A percentile compares a stretch with the other conserved stretches of the same genome.
These are phyloP conservation scores for Plestiodon gilberti DNA, from an alignment of 2,113 vertebrate genomes.

Conservation along the genomic window DNA sequence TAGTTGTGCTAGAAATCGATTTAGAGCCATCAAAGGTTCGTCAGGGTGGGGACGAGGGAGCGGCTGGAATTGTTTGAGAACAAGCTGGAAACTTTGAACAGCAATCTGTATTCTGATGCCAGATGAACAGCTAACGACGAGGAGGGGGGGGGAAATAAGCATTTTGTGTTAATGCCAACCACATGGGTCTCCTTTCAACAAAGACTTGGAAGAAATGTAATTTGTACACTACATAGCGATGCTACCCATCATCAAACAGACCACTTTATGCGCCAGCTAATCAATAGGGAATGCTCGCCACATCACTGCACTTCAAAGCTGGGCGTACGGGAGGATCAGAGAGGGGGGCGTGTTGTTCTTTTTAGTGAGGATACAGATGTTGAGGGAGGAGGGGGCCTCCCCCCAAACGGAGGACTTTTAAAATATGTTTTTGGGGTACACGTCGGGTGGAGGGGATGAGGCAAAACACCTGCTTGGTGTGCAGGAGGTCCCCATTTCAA, in stretches of 20 bases:
- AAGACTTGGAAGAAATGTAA: constrained; percentile 32
- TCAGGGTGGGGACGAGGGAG: too few relatives aligned
- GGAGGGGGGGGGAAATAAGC: not conserved
- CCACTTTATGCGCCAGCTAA: constrained; percentile 14
- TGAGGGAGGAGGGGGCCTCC: not conserved
- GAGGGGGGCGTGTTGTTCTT: not conserved
- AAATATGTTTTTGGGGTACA: not conserved
- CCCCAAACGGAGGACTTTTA: not conserved
- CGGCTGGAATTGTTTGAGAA: not conserved
- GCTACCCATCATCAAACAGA: constrained; percentile 5
- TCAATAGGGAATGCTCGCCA: constrained; percentile 18
- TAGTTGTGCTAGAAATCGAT: not conserved
- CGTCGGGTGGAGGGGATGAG: too few relatives aligned
- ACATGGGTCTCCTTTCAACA: constrained; percentile 24
- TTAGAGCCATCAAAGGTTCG: not conserved
- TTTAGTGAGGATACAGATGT: not conserved
- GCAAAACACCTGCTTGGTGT: too few relatives aligned
- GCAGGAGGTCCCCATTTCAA: too few relatives aligned
- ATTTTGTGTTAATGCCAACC: constrained; percentile 28
- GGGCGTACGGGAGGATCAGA: not conserved
- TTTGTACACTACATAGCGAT: constrained; percentile 22
- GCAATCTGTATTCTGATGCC: not conserved
- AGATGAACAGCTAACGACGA: not conserved
- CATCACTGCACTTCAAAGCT: constrained; percentile 6
- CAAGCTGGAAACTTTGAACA: not conserved